These are phyloP conservation scores for Dromococcyx pavoninus DNA, from an alignment of 2,797 vertebrate genomes.

Conservation along the genomic window DNA sequence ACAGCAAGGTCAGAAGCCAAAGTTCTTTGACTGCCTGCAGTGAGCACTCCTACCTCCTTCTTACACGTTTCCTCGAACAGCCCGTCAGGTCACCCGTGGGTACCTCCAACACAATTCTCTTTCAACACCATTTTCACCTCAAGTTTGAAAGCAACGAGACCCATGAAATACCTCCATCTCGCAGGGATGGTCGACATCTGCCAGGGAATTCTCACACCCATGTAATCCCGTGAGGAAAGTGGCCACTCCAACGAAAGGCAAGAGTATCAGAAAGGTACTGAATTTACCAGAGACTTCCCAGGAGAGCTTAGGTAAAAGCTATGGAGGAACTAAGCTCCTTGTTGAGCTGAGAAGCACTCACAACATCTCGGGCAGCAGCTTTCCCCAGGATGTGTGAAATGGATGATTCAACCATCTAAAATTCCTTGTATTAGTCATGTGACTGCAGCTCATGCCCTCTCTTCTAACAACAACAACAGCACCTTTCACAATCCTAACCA, in stretches of 20 bases:
- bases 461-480: conserved; percentile 30
- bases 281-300: neutral
- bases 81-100: neutral
- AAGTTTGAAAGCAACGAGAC: neutral
- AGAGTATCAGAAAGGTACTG: neutral
- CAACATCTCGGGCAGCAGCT: neutral
- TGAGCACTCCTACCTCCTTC: neutral
- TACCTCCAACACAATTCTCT: neutral
- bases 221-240: neutral
- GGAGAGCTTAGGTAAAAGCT: neutral
- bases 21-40: neutral
- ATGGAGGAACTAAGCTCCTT: neutral
- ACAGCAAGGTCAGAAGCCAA: conserved; percentile 37
- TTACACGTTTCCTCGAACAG: neutral
- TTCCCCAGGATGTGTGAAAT: neutral
- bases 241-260: neutral
- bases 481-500: conserved; percentile 35
- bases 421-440: conserved; percentile 22
- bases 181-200: conserved; percentile 16
- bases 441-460: conserved; percentile 35
- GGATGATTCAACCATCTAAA: conserved; percentile 47
- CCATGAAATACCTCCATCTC: conserved; percentile 40
- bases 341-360: neutral
- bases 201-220: neutral
- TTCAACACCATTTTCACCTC: neutral